Evolutionary conservation across 2,797 vertebrate genomes (phyloP).

Genomic region (Sus cebifrons): DNA sequence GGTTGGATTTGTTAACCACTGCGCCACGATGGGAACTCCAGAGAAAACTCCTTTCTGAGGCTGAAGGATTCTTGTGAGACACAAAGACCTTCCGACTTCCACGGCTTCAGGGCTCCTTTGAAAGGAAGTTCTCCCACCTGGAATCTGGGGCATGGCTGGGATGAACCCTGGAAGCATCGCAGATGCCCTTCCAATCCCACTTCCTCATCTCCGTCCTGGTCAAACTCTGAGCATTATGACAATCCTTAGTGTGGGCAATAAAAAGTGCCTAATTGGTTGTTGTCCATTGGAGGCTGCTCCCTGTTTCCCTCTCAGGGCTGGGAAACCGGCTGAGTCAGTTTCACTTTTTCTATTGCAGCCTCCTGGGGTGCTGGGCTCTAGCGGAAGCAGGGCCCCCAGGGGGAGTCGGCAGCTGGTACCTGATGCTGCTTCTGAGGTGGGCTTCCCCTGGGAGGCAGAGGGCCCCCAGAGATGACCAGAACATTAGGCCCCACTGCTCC

Average conservation of each 20-base stretch:
- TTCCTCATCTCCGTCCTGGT: constrained; percentile 76
- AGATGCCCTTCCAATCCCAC: constrained; percentile 72
- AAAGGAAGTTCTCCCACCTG: background rate
- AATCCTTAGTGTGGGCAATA: constrained; percentile 78
- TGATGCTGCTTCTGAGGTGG: background rate
- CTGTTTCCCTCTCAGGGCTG: constrained; percentile 71
- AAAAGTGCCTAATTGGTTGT: constrained; percentile 86
- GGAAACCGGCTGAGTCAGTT: constrained; percentile 84
- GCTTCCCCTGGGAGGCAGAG: background rate
- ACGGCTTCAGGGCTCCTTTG: background rate
- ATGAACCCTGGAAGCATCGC: constrained; percentile 25
- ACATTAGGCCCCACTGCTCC: background rate
- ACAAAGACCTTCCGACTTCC: background rate
- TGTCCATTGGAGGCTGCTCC: constrained; percentile 82
- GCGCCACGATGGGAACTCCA: background rate
- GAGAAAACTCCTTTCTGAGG: background rate
- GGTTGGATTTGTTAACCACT: no score
- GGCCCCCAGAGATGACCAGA: background rate
- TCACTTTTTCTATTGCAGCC: constrained; percentile 83
- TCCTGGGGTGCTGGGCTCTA: constrained; percentile 60
- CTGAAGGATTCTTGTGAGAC: background rate
- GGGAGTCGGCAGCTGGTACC: background rate
- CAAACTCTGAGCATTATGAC: constrained; percentile 78
- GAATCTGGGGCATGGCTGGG: background rate
- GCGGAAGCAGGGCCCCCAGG: constrained; percentile 37